Percentiles rank a stretch among this genome's conserved stretches.
phyloP scores from a whole-genome alignment of 2,113 vertebrate species.

The Columba livia region DNA sequence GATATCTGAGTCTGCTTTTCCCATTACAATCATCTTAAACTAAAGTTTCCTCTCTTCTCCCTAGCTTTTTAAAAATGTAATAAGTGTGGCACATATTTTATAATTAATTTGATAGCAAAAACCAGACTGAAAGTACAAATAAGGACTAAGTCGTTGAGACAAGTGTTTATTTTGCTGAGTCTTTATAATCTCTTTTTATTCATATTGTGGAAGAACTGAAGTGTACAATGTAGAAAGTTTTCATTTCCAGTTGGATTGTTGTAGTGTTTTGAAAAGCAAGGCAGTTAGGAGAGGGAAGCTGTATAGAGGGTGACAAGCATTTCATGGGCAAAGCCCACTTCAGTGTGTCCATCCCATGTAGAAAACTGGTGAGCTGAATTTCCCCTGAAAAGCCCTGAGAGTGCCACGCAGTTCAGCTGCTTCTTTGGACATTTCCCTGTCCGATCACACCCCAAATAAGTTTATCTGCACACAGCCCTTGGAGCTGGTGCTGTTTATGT shows the following conservation, averaged over 20 bases:
- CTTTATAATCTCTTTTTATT: background rate
- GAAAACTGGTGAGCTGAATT: background rate
- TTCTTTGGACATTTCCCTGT: background rate
- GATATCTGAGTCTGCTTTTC: background rate
- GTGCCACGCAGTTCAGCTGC: rapidly evolving
- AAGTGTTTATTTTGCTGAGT: background rate
- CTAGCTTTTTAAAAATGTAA: background rate
- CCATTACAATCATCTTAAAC: background rate
- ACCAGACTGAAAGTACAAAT: background rate
- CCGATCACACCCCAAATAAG: background rate
- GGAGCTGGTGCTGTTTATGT: background rate
- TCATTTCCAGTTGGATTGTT: background rate
- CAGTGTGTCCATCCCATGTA: background rate
- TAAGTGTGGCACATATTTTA: background rate
- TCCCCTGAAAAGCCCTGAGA: background rate
- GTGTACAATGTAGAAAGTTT: background rate
- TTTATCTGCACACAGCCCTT: background rate
- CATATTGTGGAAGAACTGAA: background rate
- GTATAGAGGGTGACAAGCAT: background rate
- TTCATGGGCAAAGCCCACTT: background rate
- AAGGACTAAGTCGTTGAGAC: background rate
- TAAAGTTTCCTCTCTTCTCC: background rate
- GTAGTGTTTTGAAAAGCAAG: background rate
- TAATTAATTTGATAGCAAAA: background rate
- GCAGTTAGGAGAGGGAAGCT: background rate